Evolutionary conservation across 1,140 invertebrate species (phyloP).

Genomic region (Cyphomyrmex costatus): DNA sequence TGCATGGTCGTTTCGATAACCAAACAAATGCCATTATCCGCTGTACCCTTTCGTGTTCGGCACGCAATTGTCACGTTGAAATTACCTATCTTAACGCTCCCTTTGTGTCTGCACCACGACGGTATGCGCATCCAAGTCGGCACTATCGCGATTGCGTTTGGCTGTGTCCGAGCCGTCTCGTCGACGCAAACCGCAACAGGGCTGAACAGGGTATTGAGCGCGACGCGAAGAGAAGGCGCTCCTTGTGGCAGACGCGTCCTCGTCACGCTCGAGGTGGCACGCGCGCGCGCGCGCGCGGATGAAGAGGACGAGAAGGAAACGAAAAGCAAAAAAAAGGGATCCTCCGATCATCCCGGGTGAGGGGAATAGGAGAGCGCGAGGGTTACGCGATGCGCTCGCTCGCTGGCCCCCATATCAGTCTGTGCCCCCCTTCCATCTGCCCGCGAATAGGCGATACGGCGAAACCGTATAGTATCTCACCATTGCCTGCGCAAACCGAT

Average conservation of each 20-base stretch:
- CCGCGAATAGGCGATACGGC: no score
- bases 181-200: conserved; percentile 41
- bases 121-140: not conserved
- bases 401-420: conserved; percentile 20
- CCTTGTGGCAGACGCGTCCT: conserved; percentile 62
- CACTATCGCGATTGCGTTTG: conserved; percentile 33
- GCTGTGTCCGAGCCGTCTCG: conserved; percentile 29
- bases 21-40: not conserved
- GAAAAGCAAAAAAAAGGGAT: conserved; percentile 41
- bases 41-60: not conserved
- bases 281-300: conserved; percentile 68
- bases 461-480: conserved; percentile 52
- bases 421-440: no score
- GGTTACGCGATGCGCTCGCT: conserved; percentile 18
- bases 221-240: conserved; percentile 56
- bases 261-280: conserved; percentile 79
- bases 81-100: not conserved
- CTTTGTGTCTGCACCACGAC: not conserved
- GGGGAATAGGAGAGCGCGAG: not conserved
- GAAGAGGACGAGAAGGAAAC: conserved; percentile 36
- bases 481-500: conserved; percentile 78
- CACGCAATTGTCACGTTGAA: not conserved
- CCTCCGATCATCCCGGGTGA: not conserved
- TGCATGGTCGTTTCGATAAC: not conserved
- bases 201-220: conserved; percentile 4